Evolutionary conservation across 2,888 invertebrate species (phyloP).

Genomic region (Endotricha flammealis): DNA sequence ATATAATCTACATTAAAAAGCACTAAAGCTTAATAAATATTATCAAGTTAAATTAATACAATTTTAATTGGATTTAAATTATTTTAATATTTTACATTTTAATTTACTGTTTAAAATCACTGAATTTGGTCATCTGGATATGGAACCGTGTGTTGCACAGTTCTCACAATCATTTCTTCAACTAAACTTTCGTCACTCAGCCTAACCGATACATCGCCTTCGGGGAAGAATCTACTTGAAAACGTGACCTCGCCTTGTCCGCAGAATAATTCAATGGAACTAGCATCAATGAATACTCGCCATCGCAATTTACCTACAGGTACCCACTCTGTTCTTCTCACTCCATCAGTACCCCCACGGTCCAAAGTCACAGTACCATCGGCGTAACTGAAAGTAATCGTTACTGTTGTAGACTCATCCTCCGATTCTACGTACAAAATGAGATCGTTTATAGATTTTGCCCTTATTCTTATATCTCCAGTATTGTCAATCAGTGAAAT

Average conservation of each 20-base stretch:
- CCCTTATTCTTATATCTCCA: slow-evolving; percentile 40
- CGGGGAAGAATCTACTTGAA: slow-evolving; percentile 50
- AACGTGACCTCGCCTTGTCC: slow-evolving; percentile 52
- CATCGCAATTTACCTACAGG: slow-evolving; percentile 31
- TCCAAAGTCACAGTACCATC: slow-evolving; percentile 40
- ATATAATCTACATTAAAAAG: too few species aligned
- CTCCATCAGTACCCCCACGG: slow-evolving; percentile 50
- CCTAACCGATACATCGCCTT: slow-evolving; percentile 26
- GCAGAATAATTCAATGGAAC: slow-evolving; percentile 51
- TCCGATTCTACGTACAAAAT: slow-evolving; percentile 37
- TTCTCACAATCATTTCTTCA: slow-evolving; percentile 25
- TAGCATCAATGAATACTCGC: slow-evolving; percentile 46
- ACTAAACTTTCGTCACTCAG: slow-evolving; percentile 23
- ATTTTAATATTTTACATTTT: too few species aligned
- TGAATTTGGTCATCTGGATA: slow-evolving; percentile 1
- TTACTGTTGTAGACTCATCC: slow-evolving; percentile 26
- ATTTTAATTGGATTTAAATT: too few species aligned
- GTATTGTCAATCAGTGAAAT: slow-evolving; percentile 35
- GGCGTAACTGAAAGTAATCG: slow-evolving; percentile 35
- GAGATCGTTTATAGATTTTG: slow-evolving; percentile 27
- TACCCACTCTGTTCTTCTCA: slow-evolving; percentile 46
- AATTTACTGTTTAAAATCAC: too few species aligned
- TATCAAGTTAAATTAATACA: too few species aligned
- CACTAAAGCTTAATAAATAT: too few species aligned
- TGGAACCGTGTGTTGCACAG: slow-evolving; percentile 33